Evolutionary conservation across 2,888 invertebrate species (phyloP).

Genomic region (Drosophila silvestris): DNA sequence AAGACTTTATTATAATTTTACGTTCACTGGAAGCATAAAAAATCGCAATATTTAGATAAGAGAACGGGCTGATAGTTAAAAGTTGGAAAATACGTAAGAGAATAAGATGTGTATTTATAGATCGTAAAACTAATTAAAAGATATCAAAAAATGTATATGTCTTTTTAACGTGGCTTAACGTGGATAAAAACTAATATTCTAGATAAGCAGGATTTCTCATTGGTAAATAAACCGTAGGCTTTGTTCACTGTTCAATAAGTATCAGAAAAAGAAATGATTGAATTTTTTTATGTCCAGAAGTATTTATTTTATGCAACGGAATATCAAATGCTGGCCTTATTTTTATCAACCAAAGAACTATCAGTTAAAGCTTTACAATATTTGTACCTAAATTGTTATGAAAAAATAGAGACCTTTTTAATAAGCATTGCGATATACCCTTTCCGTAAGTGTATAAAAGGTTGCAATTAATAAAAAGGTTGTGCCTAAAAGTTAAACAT

Average conservation of each 20-base stretch:
- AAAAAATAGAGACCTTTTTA: neutral
- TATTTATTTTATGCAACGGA: neutral
- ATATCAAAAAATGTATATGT: neutral
- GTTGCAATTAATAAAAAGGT: slow-evolving; percentile 58
- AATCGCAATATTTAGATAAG: neutral
- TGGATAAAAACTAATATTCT: neutral
- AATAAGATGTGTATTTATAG: neutral
- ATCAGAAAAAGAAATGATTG: neutral
- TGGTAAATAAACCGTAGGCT: neutral
- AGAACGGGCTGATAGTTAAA: neutral
- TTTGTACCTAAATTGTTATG: neutral
- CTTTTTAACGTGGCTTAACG: neutral
- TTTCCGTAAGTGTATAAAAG: slow-evolving; percentile 26
- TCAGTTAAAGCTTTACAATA: too few relatives aligned
- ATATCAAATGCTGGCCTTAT: neutral
- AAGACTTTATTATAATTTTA: neutral
- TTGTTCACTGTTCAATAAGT: neutral
- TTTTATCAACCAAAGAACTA: too few relatives aligned
- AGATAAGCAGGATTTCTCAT: neutral
- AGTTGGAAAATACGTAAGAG: too few relatives aligned
- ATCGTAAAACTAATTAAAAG: neutral
- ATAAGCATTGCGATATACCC: slow-evolving; percentile 16
- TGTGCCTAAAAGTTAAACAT: slow-evolving; percentile 47
- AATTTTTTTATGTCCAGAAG: neutral
- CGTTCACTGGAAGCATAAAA: neutral